These are phyloP conservation scores for Hozukius guyotensis DNA, from an alignment of 2,797 vertebrate species.

Conservation along the genomic window DNA sequence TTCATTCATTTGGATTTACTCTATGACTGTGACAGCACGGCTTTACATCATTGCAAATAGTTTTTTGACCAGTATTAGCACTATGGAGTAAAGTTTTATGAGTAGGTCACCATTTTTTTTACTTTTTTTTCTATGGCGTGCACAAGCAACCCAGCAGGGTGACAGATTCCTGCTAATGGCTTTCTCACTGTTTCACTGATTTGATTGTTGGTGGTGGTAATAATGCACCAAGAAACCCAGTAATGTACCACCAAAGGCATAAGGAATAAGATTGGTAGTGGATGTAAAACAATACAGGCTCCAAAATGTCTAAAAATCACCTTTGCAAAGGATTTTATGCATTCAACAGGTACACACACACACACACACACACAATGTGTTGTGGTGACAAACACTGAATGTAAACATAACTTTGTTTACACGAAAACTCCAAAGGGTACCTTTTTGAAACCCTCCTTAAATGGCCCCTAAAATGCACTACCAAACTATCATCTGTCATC, in stretches of 20 bases:
- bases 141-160: background rate
- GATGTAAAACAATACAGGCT: background rate
- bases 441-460: background rate
- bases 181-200: background rate
- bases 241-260: background rate
- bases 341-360: no score
- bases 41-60: background rate
- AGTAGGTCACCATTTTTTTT: background rate
- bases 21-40: background rate
- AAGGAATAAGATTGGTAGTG: background rate
- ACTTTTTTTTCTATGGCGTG: background rate
- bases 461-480: background rate
- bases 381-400: background rate
- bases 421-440: background rate
- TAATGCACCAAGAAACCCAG: no score
- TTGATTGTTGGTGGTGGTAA: background rate
- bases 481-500: background rate
- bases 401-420: background rate
- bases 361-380: background rate
- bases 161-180: background rate
- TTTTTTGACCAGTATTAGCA: background rate
- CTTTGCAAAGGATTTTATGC: background rate
- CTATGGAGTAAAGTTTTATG: background rate
- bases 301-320: background rate
- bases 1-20: background rate